These are phyloP conservation scores for Leptinotarsa juncta DNA, from an alignment of 2,888 invertebrate genomes.

Conservation along the genomic window DNA sequence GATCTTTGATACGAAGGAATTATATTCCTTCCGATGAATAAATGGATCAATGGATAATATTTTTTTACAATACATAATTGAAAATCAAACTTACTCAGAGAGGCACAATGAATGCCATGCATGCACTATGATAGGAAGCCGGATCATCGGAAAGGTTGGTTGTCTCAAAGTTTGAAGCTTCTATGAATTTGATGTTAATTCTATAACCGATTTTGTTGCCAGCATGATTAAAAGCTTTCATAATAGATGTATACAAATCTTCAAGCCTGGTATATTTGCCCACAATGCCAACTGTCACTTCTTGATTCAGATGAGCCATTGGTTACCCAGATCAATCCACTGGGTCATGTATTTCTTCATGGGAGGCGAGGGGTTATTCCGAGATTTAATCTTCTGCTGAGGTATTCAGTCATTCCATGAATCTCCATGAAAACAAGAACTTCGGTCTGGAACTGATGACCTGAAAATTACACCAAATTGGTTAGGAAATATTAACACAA, in stretches of 20 bases:
- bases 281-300: slow-evolving; percentile 90
- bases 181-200: slow-evolving; percentile 89
- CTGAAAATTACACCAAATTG: slow-evolving; percentile 43
- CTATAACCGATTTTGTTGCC: slow-evolving; percentile 86
- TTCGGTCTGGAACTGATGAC: slow-evolving; percentile 87
- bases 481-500: background rate
- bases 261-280: slow-evolving; percentile 97
- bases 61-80: background rate
- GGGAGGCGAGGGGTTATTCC: slow-evolving; percentile 73
- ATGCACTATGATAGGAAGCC: slow-evolving; percentile 90
- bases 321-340: slow-evolving; percentile 90
- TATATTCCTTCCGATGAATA: too few species aligned
- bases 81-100: slow-evolving; percentile 75
- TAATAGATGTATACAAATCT: slow-evolving; percentile 97
- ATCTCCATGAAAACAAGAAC: slow-evolving; percentile 94
- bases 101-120: slow-evolving; percentile 94
- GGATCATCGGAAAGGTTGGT: slow-evolving; percentile 80
- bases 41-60: too few species aligned
- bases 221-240: slow-evolving; percentile 95
- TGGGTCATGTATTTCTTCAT: slow-evolving; percentile 81
- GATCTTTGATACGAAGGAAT: too few species aligned
- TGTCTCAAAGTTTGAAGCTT: slow-evolving; percentile 88
- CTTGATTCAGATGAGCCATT: slow-evolving; percentile 82
- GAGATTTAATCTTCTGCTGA: slow-evolving; percentile 84
- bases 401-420: slow-evolving; percentile 87